phyloP scores from a whole-genome alignment of 2,797 vertebrate genomes.

The Myripristis jacobus region DNA sequence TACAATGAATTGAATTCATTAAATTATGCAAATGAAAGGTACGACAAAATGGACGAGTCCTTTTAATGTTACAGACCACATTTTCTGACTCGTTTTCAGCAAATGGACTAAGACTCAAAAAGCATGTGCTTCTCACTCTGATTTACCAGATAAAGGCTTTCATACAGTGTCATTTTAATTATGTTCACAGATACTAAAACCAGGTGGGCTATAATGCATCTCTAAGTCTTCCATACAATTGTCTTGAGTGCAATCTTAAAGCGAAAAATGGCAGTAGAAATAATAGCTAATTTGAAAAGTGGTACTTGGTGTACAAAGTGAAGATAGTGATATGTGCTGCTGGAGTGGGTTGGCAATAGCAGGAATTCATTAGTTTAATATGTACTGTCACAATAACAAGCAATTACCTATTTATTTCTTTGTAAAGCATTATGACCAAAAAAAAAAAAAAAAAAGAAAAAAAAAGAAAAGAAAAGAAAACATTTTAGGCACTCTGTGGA shows the following conservation, averaged over 20 bases:
- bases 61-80: conserved; percentile 64
- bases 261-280: conserved; percentile 37
- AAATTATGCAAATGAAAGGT: conserved; percentile 89
- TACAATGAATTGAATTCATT: conserved; percentile 90
- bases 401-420: background rate
- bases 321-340: conserved; percentile 21
- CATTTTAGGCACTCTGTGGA: background rate
- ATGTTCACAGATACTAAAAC: conserved; percentile 60
- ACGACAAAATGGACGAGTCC: conserved; percentile 76
- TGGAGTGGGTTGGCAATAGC: background rate
- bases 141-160: conserved; percentile 78
- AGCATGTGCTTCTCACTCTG: conserved; percentile 69
- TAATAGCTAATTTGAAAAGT: conserved; percentile 48
- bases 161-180: conserved; percentile 63
- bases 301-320: conserved; percentile 36
- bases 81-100: conserved; percentile 60
- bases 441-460: too few relatives aligned
- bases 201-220: conserved; percentile 46
- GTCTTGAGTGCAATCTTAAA: conserved; percentile 26
- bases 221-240: conserved; percentile 25
- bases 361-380: background rate
- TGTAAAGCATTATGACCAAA: background rate
- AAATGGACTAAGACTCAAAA: conserved; percentile 71
- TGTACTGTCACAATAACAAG: conserved; percentile 21
- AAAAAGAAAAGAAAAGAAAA: too few relatives aligned